Evolutionary conservation across 2,113 vertebrate species (phyloP).

Genomic region (Gopherus evgoodei): DNA sequence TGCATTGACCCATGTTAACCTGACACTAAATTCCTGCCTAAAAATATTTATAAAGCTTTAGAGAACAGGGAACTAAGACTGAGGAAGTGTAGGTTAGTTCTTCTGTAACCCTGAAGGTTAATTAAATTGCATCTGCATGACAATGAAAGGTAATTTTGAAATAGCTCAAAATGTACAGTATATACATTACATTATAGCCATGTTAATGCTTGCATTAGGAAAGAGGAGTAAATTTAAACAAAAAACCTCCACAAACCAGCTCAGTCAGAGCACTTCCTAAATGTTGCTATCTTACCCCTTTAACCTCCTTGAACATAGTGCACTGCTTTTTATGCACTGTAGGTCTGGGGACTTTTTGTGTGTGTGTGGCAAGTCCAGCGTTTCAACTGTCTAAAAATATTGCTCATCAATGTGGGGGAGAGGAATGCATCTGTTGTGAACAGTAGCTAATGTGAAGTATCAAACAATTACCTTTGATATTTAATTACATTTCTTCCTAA

Average conservation of each 20-base stretch:
- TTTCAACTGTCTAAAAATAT: not conserved
- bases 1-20: not conserved
- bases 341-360: not conserved
- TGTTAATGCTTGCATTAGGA: not conserved
- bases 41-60: not conserved
- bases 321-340: conserved; percentile 28
- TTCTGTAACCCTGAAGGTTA: conserved; percentile 18
- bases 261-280: conserved; percentile 30
- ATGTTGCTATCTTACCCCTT: conserved; percentile 34
- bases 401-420: not conserved
- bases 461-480: not conserved
- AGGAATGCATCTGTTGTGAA: not conserved
- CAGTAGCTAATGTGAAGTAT: not conserved
- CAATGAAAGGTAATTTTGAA: not conserved
- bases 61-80: not conserved
- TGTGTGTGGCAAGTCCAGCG: not conserved
- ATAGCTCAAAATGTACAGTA: not conserved
- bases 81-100: not conserved
- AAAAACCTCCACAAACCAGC: not conserved
- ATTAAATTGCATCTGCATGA: too few relatives aligned
- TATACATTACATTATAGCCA: too few relatives aligned
- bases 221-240: not conserved
- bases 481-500: conserved; percentile 2
- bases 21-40: not conserved
- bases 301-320: conserved; percentile 60